Conservation (phyloP, 1,140 invertebrate species). For the Drosophila fuyamai region DNA sequence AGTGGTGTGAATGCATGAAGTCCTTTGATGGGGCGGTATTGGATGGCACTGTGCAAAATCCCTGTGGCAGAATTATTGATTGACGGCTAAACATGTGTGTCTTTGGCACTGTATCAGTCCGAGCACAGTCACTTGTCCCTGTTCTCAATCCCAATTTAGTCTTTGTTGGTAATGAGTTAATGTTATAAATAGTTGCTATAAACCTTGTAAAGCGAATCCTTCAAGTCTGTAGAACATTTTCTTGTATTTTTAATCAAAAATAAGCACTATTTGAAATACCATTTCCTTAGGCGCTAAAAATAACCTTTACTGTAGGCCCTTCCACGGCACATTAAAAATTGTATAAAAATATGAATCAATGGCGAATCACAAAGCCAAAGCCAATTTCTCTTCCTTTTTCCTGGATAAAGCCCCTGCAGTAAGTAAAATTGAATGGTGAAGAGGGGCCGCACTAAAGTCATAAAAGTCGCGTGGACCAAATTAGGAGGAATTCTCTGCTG, state of each 20-base stretch:
- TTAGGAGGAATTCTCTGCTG: constrained; percentile 64
- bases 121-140: background rate
- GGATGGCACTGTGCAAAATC: constrained; percentile 19
- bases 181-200: constrained; percentile 13
- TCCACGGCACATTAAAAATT: constrained; percentile 44
- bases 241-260: background rate
- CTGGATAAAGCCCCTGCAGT: constrained; percentile 50
- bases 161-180: background rate
- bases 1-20: constrained; percentile 72
- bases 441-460: constrained; percentile 73
- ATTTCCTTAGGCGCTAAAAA: constrained; percentile 25
- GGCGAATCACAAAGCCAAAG: constrained; percentile 48
- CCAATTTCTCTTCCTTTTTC: constrained; percentile 8
- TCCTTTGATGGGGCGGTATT: constrained; percentile 62
- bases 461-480: constrained; percentile 83
- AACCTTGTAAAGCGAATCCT: background rate
- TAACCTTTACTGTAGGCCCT: constrained; percentile 24
- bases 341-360: constrained; percentile 76
- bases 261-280: background rate
- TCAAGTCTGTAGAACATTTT: background rate
- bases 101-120: constrained; percentile 1
- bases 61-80: constrained; percentile 61
- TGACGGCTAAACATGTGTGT: constrained; percentile 9
- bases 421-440: constrained; percentile 67
- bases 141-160: background rate